Conservation (phyloP, 2,888 invertebrate species). For the Hydraecia micacea region DNA sequence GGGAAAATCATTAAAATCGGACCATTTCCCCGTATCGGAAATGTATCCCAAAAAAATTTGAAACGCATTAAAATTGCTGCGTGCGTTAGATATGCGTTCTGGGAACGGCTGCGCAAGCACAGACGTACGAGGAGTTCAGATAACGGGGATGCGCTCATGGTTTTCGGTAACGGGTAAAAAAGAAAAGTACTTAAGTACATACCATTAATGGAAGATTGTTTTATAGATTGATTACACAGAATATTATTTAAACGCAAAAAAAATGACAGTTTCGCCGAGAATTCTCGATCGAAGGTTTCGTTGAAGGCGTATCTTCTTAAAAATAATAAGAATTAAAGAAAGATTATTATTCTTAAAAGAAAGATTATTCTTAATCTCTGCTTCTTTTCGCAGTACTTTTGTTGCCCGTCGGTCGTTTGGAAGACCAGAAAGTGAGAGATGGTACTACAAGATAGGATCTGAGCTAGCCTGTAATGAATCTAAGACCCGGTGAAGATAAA, state of each 20-base stretch:
- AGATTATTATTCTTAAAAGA: too few species aligned
- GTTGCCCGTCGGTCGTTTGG: too few species aligned
- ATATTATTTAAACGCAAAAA: not conserved
- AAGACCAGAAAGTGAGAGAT: not conserved
- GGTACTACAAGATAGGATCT: not conserved
- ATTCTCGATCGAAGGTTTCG: not conserved
- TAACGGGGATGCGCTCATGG: constrained; percentile 27
- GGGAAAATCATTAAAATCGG: constrained; percentile 53
- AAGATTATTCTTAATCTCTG: not conserved
- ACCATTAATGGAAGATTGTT: not conserved
- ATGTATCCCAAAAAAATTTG: constrained; percentile 27
- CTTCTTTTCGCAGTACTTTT: not conserved
- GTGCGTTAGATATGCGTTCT: constrained; percentile 55
- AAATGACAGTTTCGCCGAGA: not conserved
- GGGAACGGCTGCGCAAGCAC: constrained; percentile 40
- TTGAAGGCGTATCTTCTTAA: not conserved
- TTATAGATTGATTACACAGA: not conserved
- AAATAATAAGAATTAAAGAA: too few species aligned
- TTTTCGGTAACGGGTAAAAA: not conserved
- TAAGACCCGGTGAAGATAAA: not conserved
- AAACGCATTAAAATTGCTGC: constrained; percentile 23
- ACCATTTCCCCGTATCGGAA: constrained; percentile 62
- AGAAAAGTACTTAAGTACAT: not conserved
- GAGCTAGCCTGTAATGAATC: not conserved
- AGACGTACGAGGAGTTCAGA: constrained; percentile 10